Evolutionary conservation across 2,888 invertebrate species (phyloP), one percentile per base, ranked within the genome.

Genomic region (Synergus laeviventris): DNA sequence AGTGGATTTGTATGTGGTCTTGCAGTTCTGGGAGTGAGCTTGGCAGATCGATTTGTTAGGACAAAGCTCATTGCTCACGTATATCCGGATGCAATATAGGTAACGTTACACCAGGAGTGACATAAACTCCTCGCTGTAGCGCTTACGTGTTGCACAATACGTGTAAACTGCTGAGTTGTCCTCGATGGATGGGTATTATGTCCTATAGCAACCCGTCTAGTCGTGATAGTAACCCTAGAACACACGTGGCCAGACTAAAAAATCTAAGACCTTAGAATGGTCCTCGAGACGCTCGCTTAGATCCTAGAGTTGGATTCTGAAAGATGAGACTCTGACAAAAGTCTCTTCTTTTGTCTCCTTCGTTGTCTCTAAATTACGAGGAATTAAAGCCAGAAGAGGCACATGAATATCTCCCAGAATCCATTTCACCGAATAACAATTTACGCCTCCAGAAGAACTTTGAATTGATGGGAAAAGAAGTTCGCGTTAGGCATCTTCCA

Each of bases 151-250:
- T 70, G 70, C 49, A 70, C 31, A n/a, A 70, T 70, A 70, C 24
- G 31, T 31, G 24, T 31, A 70, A 70, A 70, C 45, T 70, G 70
- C 70, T 70, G 70, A 70, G 49, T 70, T 70, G 70, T 70, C 45
- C 64, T 64, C 42, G 38, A 39, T 64, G 45, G 38, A 39, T 64
- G 45, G 16, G 9, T 70, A 49, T 31, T 70, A 31, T 31, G 31
- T 31, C 49, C 31, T 66, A n/a, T n/a, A 42, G 49, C 36, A 45
- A 45, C 9, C 49, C 31, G 70, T 70, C 70, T 70, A 70, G 70
- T 70, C 70, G n/a, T 18, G 70, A 70, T 70, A 70, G 70, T 70
- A 70, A 70, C 49, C 18, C 31, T 70, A 70, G 45, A 31, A 11
- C 31, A 70, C 49, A 70, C 70, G 70, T 49, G 70, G 70, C 14